phyloP scores from a whole-genome alignment of 1,140 invertebrate genomes.

The Pseudomyrmex concolor region DNA sequence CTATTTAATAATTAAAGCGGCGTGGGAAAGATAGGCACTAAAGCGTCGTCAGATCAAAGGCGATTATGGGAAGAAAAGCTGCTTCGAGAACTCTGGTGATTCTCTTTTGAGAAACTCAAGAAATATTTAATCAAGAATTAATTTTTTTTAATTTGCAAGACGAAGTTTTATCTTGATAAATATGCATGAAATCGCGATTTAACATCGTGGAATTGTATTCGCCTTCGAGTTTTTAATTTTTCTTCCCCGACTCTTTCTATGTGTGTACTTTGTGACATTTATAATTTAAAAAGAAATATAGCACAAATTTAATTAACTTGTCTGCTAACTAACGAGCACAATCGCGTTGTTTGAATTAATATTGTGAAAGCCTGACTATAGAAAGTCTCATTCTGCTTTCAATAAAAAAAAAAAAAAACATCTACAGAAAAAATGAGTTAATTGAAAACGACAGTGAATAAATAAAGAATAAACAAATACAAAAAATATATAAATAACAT shows the following conservation, averaged over 20 bases:
- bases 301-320: background rate
- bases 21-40: background rate
- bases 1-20: slow-evolving; percentile 27
- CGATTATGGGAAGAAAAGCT: too few relatives aligned
- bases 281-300: background rate
- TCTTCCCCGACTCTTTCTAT: background rate
- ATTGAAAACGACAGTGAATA: too few relatives aligned
- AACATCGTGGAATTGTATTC: background rate
- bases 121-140: too few relatives aligned
- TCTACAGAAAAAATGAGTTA: too few relatives aligned
- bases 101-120: too few relatives aligned
- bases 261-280: background rate
- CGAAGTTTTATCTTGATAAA: background rate
- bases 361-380: background rate
- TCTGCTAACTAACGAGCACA: background rate
- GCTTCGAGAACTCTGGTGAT: too few relatives aligned
- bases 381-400: too few relatives aligned
- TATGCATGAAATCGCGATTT: background rate
- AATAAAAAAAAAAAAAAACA: slow-evolving; percentile 5
- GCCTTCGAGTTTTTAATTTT: background rate
- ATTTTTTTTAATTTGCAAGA: too few relatives aligned
- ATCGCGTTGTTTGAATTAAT: background rate
- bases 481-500: too few relatives aligned
- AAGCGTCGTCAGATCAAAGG: background rate
- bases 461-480: too few relatives aligned